These are phyloP conservation scores for Hucho hucho DNA, from an alignment of 2,113 vertebrate genomes.

Conservation along the genomic window DNA sequence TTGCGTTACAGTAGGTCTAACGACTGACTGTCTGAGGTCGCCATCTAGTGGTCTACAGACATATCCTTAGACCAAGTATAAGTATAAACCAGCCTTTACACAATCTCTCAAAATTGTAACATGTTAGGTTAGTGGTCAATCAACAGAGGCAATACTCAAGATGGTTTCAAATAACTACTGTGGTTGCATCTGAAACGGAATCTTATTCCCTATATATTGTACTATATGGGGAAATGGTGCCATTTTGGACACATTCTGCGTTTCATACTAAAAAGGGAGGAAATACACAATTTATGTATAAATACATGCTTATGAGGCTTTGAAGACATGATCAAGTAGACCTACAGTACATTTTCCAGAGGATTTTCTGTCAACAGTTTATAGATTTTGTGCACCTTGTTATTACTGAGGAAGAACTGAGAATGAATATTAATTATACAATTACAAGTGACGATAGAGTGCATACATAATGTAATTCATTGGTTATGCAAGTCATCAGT, in stretches of 20 bases:
- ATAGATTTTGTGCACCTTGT: conserved; percentile 47
- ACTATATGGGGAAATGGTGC: too few species aligned
- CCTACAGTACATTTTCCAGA: neutral
- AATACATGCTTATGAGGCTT: conserved; percentile 58
- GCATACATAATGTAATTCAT: conserved; percentile 11
- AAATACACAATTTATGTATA: conserved; percentile 24
- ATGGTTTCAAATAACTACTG: conserved; percentile 33
- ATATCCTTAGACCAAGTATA: too few species aligned
- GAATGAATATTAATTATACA: conserved; percentile 32
- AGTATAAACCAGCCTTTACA: neutral
- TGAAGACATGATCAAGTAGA: conserved; percentile 34
- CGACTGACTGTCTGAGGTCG: too few species aligned
- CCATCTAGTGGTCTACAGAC: too few species aligned
- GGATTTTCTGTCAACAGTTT: conserved; percentile 25
- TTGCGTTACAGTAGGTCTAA: neutral
- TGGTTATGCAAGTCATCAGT: conserved; percentile 37
- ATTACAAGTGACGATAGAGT: neutral
- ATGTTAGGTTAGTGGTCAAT: conserved; percentile 21
- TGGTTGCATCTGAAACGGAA: too few species aligned
- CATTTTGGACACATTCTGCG: conserved; percentile 15
- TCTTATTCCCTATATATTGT: too few species aligned
- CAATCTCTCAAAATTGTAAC: conserved; percentile 41
- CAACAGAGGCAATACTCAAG: conserved; percentile 31
- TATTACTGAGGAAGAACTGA: conserved; percentile 44
- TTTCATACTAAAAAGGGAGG: conserved; percentile 38